These are phyloP conservation scores for Talpa occidentalis DNA, from an alignment of 2,113 vertebrate genomes.

Conservation along the genomic window DNA sequence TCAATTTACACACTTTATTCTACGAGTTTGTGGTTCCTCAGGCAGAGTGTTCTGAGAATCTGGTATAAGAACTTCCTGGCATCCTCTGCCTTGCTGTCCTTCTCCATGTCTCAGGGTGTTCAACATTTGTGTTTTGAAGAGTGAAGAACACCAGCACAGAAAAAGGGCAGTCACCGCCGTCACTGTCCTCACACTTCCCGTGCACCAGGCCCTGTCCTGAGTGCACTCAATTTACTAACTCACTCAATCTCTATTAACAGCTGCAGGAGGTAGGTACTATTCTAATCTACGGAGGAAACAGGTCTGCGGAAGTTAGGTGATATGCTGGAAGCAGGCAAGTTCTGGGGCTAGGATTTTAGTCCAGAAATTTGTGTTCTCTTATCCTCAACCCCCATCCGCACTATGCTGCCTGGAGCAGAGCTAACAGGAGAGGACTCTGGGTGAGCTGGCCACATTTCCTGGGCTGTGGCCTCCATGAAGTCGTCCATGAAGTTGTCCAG, in stretches of 20 bases:
- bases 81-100: not conserved
- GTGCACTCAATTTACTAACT: not conserved
- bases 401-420: not conserved
- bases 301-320: not conserved
- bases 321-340: not conserved
- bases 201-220: not conserved
- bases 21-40: not conserved
- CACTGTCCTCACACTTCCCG: not conserved
- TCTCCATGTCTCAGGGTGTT: not conserved
- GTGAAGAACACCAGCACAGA: rapidly evolving
- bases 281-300: not conserved
- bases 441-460: not conserved
- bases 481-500: not conserved
- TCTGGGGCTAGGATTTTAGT: not conserved
- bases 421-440: not conserved
- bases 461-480: not conserved
- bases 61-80: not conserved
- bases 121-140: not conserved
- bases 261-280: too few relatives aligned
- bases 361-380: not conserved
- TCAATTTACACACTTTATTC: not conserved
- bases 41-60: not conserved
- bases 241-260: not conserved
- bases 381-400: too few relatives aligned
- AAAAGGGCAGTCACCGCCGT: not conserved